Base-by-base conservation (phyloP, 2,113 vertebrate species). In the Melanerpes aurifrons region DNA sequence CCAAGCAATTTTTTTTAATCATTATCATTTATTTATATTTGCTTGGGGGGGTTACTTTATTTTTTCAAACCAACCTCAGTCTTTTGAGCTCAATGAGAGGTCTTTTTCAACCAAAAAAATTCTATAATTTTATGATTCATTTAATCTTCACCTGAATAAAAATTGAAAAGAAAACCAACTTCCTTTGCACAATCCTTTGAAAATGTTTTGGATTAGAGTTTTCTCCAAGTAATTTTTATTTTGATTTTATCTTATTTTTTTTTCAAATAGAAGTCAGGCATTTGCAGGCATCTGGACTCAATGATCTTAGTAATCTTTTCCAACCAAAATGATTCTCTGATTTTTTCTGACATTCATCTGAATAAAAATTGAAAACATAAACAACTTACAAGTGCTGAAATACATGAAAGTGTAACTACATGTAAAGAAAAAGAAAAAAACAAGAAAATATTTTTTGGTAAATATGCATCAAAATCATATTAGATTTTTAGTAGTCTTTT, bases 141-240 rank as follows among this genome's bases (percentile, higher is more conserved):
- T 26, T 69, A 71, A 45, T 25, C 53, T 47, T 69, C 22, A 62
- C 73, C 54, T 53, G 25, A 67, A 70, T 31, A 59, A 48, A 48
- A 48, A 48, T 21, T 48, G 19, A 21, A 48, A 48, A 48, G 21
- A 48, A 20, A 21, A 48, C 19, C 9, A 9, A 48, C 48, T 48
- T 48, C 10, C 48, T 47, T 86, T 69, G 92, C 73, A 45, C 18
- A 81, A 86, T 53, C 7, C 24, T 64, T 64, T 84, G 69, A 90
- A 97, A 91, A 74, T 83, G 10, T n/a, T 90, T 56, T 78, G 68
- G 61, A 71, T 43, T 91, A 57, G 15, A 45, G 73, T 62, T 84
- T 88, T 77, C 45, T 45, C 25, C 8, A 91, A 26, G 29, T 62
- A 82, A 94, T 31, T 6, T 67, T 48, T 48, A 21, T 48, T 48